Evolutionary conservation across 2,888 invertebrate species (phyloP), one percentile per base, ranked within the genome.

Genomic region (Ophonus ardosiacus): DNA sequence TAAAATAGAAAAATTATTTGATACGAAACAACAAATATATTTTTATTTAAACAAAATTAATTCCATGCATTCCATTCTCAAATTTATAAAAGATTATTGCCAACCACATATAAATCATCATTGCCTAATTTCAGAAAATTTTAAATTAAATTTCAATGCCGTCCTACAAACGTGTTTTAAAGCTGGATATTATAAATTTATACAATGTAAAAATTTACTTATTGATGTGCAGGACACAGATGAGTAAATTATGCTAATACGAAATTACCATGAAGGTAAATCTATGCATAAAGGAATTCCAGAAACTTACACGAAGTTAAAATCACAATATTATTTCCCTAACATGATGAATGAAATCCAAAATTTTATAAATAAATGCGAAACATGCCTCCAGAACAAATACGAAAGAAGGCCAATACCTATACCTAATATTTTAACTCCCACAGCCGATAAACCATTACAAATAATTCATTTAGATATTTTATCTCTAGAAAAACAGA

Each of bases 321-420:
- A 83, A 74, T 0, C 5, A 6, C 24, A 51, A 40, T 86, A 74
- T 63, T 87, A 86, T 18, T 86, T 86, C 85, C 86, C 85, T 0
- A 83, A 86, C 18, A 86, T 87, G 86, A 86, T 85, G 74, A 71
- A 17, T 13, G 79, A 78, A 85, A 85, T 87, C 17, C 86, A 86
- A 78, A 86, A 86, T 86, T 40, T 85, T 24, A 83, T 86, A 17
- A 38, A n/a, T 85, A 7, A 40, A 40, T 40, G 40, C 7, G 40
- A 40, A 40, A 40, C 40, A 7, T 40, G 85, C 31, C 76, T 81
- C 13, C 59, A 63, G 18, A 82, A n/a, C 74, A 86, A 86, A 38
- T 85, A 86, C 24, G 85, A 86, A 59, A 38, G 85, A 80, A 81
- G 85, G 17, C 85, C 86, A 1, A 84, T 84, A 51, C 71, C 24